Percentiles rank a stretch among this genome's conserved stretches.
Conservation (phyloP, 2,888 invertebrate species). For the Tinea semifulvella region DNA sequence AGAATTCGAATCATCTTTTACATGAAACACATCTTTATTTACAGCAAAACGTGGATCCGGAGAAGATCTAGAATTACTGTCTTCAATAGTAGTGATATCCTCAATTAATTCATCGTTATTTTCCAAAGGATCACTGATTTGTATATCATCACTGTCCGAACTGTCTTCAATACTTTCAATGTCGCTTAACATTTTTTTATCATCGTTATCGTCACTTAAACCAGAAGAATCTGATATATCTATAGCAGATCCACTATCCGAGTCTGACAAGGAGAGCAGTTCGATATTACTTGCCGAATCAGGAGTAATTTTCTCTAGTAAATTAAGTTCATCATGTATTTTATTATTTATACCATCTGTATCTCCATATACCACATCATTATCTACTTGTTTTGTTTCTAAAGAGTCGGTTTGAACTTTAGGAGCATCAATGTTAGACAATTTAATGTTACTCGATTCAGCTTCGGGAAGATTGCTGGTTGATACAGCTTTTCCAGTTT, state of each 20-base stretch:
- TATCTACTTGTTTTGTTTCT: too few relatives aligned
- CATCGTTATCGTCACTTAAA: constrained; percentile 31
- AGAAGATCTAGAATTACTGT: neutral
- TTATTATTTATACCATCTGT: neutral
- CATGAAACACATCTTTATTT: neutral
- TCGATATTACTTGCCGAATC: neutral
- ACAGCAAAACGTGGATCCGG: neutral
- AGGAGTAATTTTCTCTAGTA: constrained; percentile 47
- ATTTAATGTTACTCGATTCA: too few relatives aligned
- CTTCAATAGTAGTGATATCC: neutral
- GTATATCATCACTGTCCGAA: neutral
- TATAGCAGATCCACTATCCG: constrained; percentile 41
- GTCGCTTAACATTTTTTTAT: constrained; percentile 24
- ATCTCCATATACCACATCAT: neutral
- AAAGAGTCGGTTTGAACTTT: too few relatives aligned
- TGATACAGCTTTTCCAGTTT: constrained; percentile 15
- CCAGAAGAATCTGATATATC: constrained; percentile 43
- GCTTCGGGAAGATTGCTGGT: too few relatives aligned
- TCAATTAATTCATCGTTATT: neutral
- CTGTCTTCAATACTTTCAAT: constrained; percentile 42
- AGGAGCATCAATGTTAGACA: too few relatives aligned
- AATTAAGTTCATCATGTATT: constrained; percentile 31
- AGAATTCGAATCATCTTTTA: neutral
- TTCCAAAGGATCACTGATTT: too few relatives aligned
- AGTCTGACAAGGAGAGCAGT: constrained; percentile 26